Evolutionary conservation across 2,797 vertebrate species (phyloP).

Genomic region (Labroides dimidiatus): DNA sequence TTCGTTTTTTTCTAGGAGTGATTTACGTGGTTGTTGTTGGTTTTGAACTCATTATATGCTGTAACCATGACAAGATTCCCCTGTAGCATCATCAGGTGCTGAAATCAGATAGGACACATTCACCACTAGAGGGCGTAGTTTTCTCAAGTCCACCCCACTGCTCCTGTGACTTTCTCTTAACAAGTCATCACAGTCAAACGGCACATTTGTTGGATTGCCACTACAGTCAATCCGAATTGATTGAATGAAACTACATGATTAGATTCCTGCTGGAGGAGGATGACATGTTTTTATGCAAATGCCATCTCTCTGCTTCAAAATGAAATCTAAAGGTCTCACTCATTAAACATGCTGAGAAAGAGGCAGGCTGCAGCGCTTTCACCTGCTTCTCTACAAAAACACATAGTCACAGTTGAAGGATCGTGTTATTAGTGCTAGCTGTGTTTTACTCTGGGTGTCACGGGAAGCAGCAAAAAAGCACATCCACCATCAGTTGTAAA

Average conservation of each 20-base stretch:
- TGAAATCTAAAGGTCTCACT: constrained; percentile 59
- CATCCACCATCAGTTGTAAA: constrained; percentile 48
- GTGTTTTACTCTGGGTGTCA: constrained; percentile 37
- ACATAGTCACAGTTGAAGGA: constrained; percentile 40
- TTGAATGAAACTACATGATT: too few relatives aligned
- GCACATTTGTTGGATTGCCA: constrained; percentile 44
- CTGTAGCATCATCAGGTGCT: background rate
- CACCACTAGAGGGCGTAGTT: constrained; percentile 59
- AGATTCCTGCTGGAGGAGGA: constrained; percentile 18
- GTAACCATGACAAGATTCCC: constrained; percentile 14
- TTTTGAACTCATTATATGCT: constrained; percentile 36
- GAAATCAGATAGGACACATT: constrained; percentile 12
- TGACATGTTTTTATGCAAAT: constrained; percentile 52
- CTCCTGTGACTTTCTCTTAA: constrained; percentile 24
- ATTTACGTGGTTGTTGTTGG: constrained; percentile 22
- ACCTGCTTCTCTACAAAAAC: constrained; percentile 46
- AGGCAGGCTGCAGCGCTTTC: constrained; percentile 26
- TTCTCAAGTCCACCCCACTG: constrained; percentile 12
- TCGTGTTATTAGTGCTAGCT: constrained; percentile 36
- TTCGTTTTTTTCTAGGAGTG: constrained; percentile 33
- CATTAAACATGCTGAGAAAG: constrained; percentile 55
- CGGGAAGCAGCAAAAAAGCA: constrained; percentile 60
- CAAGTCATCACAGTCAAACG: constrained; percentile 25
- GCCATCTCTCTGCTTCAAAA: constrained; percentile 30
- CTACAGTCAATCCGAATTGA: constrained; percentile 21